Conservation (phyloP, 2,113 vertebrate genomes). For the Pollachius pollachius region DNA sequence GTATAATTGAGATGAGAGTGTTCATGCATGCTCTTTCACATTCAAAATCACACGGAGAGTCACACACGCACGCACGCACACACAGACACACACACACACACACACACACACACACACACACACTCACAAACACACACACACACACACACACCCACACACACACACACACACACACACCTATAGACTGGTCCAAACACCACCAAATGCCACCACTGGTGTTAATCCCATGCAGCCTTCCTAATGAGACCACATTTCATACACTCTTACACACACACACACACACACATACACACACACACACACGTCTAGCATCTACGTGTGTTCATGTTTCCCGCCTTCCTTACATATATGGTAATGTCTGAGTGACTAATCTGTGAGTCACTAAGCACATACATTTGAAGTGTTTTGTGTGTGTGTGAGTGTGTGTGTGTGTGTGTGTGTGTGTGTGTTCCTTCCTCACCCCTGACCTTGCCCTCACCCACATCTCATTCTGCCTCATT, state of each 20-base stretch:
- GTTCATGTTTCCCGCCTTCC: conserved; percentile 13
- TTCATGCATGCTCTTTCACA: conserved; percentile 40
- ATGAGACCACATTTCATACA: conserved; percentile 67
- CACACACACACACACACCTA: too few relatives aligned
- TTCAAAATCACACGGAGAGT: not conserved
- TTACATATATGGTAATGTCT: conserved; percentile 41
- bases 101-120: too few relatives aligned
- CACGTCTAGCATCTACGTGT: too few relatives aligned
- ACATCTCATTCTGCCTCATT: conserved; percentile 96
- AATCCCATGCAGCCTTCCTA: conserved; percentile 65
- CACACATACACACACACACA: too few relatives aligned
- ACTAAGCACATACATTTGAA: conserved; percentile 21
- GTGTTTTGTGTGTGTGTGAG: not conserved
- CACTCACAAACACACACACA: too few relatives aligned
- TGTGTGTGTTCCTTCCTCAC: conserved; percentile 37
- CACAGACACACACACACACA: conserved; percentile 14
- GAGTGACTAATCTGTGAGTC: conserved; percentile 22
- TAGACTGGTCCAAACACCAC: conserved; percentile 66
- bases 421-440: conserved; percentile 9
- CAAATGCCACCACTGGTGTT: conserved; percentile 69
- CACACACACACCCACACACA: too few relatives aligned
- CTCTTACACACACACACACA: too few relatives aligned
- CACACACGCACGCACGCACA: not conserved
- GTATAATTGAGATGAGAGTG: not conserved
- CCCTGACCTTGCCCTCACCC: conserved; percentile 67